Percentiles rank a stretch among this genome's conserved stretches.
Evolutionary conservation across 2,888 invertebrate species (phyloP).

Genomic region (Trachelus troglodyta): DNA sequence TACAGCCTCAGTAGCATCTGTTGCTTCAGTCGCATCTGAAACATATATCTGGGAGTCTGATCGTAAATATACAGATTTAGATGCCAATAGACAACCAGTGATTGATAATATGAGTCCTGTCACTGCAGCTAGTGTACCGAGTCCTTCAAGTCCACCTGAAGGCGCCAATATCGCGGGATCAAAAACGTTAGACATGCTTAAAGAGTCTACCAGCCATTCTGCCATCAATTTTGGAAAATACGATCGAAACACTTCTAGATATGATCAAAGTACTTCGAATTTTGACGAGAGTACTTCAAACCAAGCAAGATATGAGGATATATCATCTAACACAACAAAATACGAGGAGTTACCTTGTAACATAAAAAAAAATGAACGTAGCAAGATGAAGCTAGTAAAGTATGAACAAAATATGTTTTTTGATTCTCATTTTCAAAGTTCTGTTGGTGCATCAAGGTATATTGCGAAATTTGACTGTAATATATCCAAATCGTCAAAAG

Average conservation of each 20-base stretch:
- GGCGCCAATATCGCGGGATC: slow-evolving; percentile 56
- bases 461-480: background rate
- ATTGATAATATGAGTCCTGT: slow-evolving; percentile 57
- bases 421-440: background rate
- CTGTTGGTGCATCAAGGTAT: background rate
- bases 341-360: background rate
- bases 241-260: slow-evolving; percentile 2
- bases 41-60: slow-evolving; percentile 60
- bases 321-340: background rate
- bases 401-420: slow-evolving; percentile 23
- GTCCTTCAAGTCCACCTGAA: slow-evolving; percentile 63
- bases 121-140: slow-evolving; percentile 61
- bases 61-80: slow-evolving; percentile 53
- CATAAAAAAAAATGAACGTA: slow-evolving; percentile 1
- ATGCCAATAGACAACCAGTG: slow-evolving; percentile 44
- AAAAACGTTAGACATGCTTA: slow-evolving; percentile 61
- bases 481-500: background rate
- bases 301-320: background rate
- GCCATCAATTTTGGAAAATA: slow-evolving; percentile 19
- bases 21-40: slow-evolving; percentile 52
- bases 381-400: slow-evolving; percentile 12
- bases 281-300: background rate
- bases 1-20: slow-evolving; percentile 48
- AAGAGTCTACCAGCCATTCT: slow-evolving; percentile 35
- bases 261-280: slow-evolving; percentile 10